Percentiles rank a stretch among this genome's conserved stretches.
Conservation (phyloP, 2,113 vertebrate genomes). For the Herpetotheres cachinnans region DNA sequence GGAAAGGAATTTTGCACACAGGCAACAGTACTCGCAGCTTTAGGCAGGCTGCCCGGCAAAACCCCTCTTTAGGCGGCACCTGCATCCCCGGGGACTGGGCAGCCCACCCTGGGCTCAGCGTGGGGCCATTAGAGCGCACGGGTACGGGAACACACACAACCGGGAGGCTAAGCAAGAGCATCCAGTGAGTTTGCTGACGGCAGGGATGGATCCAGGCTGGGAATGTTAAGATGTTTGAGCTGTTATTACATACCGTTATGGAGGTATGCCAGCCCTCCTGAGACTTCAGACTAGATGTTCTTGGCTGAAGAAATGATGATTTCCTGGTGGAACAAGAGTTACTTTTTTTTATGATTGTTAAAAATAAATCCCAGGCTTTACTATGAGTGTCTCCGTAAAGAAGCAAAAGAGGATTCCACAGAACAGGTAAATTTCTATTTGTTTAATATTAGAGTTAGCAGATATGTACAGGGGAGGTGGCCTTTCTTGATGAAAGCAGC, state of each 20-base stretch:
- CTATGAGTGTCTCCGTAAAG: not conserved
- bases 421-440: not conserved
- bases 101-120: not conserved
- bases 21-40: not conserved
- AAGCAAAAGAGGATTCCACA: not conserved
- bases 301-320: not conserved
- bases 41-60: not conserved
- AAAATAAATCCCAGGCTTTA: not conserved
- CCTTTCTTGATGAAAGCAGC: not conserved
- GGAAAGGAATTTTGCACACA: not conserved
- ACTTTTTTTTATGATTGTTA: not conserved
- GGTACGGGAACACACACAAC: fast-evolving
- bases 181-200: not conserved
- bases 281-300: not conserved
- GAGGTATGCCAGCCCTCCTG: not conserved
- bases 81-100: not conserved
- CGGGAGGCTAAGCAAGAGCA: not conserved
- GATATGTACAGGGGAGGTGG: not conserved
- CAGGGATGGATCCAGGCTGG: not conserved
- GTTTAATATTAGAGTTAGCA: not conserved
- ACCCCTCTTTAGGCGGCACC: not conserved
- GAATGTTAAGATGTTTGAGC: not conserved
- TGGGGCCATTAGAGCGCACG: not conserved
- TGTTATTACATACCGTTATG: not conserved
- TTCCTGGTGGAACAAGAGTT: not conserved